These are phyloP conservation scores for Pseudomyrmex pallidus DNA, from an alignment of 1,140 invertebrate species.

Conservation along the genomic window DNA sequence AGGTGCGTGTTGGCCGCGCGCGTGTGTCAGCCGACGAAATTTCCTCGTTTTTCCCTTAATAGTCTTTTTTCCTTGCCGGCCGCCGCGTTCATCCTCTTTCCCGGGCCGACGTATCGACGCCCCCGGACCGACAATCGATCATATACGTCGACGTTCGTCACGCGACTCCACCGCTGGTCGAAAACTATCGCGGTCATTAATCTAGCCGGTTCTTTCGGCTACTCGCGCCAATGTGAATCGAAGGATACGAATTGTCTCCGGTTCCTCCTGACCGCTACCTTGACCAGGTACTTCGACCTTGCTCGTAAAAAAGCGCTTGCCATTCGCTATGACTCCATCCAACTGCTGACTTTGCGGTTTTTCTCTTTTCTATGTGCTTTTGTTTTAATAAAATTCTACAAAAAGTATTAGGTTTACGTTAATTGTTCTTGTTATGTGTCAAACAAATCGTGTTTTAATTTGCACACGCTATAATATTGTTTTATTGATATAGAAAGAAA, in stretches of 20 bases:
- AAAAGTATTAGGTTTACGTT: not conserved
- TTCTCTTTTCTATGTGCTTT: not conserved
- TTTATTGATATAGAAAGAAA: too few relatives aligned
- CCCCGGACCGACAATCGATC: conserved; percentile 46
- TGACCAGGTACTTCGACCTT: conserved; percentile 10
- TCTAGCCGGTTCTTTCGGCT: conserved; percentile 19
- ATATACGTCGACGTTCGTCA: conserved; percentile 55
- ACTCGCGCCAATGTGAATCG: not conserved
- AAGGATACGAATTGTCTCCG: conserved; percentile 44
- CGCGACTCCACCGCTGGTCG: conserved; percentile 30
- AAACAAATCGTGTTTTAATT: conserved; percentile 19
- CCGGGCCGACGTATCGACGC: conserved; percentile 42
- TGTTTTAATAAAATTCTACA: conserved; percentile 37
- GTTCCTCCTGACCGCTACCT: not conserved
- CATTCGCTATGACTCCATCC: not conserved
- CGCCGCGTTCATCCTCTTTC: conserved; percentile 28
- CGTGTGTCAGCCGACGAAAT: conserved; percentile 17
- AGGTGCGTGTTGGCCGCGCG: conserved; percentile 18
- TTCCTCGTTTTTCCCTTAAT: conserved; percentile 47
- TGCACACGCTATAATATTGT: not conserved
- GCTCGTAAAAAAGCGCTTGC: conserved; percentile 22
- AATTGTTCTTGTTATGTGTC: conserved; percentile 1
- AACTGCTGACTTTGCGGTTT: not conserved
- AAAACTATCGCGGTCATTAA: conserved; percentile 59
- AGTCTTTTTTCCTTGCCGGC: conserved; percentile 34